Conservation (phyloP, 2,888 invertebrate genomes). For the Zaprionus bogoriensis region DNA sequence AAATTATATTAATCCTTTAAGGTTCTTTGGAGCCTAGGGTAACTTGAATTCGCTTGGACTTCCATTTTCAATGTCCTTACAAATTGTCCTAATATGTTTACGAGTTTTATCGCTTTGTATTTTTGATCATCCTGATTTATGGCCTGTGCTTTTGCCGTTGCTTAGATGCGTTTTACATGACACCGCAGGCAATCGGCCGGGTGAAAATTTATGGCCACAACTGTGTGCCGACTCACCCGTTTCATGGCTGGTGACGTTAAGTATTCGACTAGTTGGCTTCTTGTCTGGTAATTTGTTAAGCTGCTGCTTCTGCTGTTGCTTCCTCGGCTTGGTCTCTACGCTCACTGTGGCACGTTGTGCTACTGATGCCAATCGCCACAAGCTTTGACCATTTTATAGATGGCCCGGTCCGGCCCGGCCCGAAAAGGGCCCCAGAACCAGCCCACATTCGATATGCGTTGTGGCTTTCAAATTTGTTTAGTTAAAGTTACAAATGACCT, state of each 20-base stretch:
- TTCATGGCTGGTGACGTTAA: constrained; percentile 64
- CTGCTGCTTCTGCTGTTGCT: constrained; percentile 25
- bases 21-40: background rate
- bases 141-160: constrained; percentile 34
- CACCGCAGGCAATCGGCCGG: constrained; percentile 27
- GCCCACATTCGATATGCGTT: constrained; percentile 66
- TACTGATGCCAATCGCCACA: constrained; percentile 51
- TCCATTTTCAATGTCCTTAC: background rate
- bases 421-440: constrained; percentile 52
- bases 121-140: constrained; percentile 53
- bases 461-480: constrained; percentile 77
- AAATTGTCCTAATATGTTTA: constrained; percentile 49
- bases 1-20: too few relatives aligned
- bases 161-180: constrained; percentile 40
- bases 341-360: constrained; percentile 43
- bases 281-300: constrained; percentile 42
- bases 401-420: constrained; percentile 8
- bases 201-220: constrained; percentile 49
- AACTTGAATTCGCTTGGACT: background rate
- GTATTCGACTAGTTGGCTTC: constrained; percentile 57
- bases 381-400: constrained; percentile 57
- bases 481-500: constrained; percentile 79
- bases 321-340: constrained; percentile 21
- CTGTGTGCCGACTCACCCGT: constrained; percentile 57
- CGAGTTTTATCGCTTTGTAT: constrained; percentile 47